Evolutionary conservation across 2,888 invertebrate genomes (phyloP), one percentile per base, ranked within the genome.

Genomic region (Dolomedes plantarius): DNA sequence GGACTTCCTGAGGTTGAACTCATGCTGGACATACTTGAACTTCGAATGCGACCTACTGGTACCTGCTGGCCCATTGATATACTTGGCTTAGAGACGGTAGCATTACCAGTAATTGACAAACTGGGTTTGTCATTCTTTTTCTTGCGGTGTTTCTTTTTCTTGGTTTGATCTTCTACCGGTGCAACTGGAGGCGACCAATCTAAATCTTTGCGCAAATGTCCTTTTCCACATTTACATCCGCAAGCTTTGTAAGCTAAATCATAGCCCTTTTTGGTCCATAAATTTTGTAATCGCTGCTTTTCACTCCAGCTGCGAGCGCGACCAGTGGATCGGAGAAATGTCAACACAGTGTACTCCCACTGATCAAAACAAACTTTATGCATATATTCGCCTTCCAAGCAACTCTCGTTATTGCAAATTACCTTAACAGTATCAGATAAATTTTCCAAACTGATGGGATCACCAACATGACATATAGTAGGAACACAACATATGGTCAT

Each of bases 221-320:
- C 98, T 36, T 96, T 94, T 1, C 96, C 96, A 92, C 98, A 98
- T 88, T 95, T 95, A 92, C 98, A 98, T 56, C 95, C 96, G 93
- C 98, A 98, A 7, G 97, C 97, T 89, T 97, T 98, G 92, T 95
- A 98, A 7, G 97, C 97, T 91, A 98, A 92, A 92, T 98, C 98
- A 93, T 98, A 98, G 76, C 98, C 98, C 92, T 98, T 98, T 92
- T 98, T 98, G 80, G 98, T 97, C 98, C 98, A 98, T 85, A 98
- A 92, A 92, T 98, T 98, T 92, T 98, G 98, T 90, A 95, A 94
- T 32, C 98, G 94, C 91, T 98, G 98, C 83, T 97, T 94, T 91
- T 98, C 98, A 46, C 97, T 97, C 98, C 98, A 98, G 89, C 96
- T 96, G 28, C 98, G 93, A 2, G 98, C 97, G 41, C 98, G 93